Base-by-base conservation (phyloP, 2,888 invertebrate species). In the Calliphora vomitoria region DNA sequence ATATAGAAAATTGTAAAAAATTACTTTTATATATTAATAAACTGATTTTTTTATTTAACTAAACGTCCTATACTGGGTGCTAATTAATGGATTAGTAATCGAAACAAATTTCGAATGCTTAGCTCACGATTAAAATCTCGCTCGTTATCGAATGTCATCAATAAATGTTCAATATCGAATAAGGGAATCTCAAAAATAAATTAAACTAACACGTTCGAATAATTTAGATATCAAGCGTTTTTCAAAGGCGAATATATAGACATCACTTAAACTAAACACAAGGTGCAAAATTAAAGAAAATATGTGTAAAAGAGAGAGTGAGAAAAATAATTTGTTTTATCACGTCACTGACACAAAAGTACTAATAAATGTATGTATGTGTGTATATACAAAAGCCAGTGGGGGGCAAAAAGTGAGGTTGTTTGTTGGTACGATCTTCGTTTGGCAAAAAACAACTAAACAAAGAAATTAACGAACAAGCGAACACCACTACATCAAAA, bases 361-460 rank as follows among this genome's bases (percentile, higher is more conserved):
- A 66, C 35, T 15, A 62, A 35, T 1, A 20, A 10, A 55, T 50
- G 15, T 50, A n/a, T n/a, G n/a, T n/a, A n/a, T n/a, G n/a, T n/a
- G n/a, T n/a, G n/a, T n/a, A 0, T 60, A 31, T 15, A 31, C 60
- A n/a, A 6, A 38, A 62, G 38, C n/a, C 62, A 62, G 18, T 55
- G 10, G 10, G 38, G 68, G 44, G 55, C 15, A 25, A 53, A 55
- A 15, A 38, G n/a, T 55, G 18, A 55, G 66, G 38, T 38, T 15
- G 55, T 53, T 76, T 69, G 50, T 60, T 68, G 47, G 71, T 74
- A 68, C 60, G 60, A 66, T 66, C 66, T 18, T 83, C 76, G 62
- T 71, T 60, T 71, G 50, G 78, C 66, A 78, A 82, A 74, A 86
- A 68, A 79, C 5, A 74, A 72, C 38, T 68, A 83, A 75, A 83